These are phyloP conservation scores for Heliothis virescens DNA, from an alignment of 1,140 invertebrate genomes.

Conservation along the genomic window DNA sequence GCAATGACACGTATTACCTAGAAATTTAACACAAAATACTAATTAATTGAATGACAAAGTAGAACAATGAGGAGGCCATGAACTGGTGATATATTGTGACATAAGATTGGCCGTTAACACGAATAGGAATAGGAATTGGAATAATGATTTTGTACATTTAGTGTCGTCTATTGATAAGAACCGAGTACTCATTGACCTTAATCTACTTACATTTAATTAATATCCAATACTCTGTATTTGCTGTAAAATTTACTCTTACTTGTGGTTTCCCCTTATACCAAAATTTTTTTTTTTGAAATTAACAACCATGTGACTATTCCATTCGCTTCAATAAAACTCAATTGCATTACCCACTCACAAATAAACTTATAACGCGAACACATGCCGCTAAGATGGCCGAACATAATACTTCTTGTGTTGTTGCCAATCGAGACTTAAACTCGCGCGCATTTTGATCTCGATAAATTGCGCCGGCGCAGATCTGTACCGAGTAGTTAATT, in stretches of 20 bases:
- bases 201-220: neutral
- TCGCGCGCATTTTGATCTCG: conserved; percentile 52
- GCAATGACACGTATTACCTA: conserved; percentile 43
- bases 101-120: neutral
- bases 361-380: conserved; percentile 40
- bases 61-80: conserved; percentile 7
- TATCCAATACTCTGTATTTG: neutral
- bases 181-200: neutral
- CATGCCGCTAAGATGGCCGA: conserved; percentile 45
- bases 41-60: conserved; percentile 40
- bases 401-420: conserved; percentile 53
- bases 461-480: conserved; percentile 53
- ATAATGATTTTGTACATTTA: neutral
- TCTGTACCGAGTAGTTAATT: conserved; percentile 59
- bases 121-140: conserved; percentile 9
- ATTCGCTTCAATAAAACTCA: conserved; percentile 8
- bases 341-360: conserved; percentile 37
- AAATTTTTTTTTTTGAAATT: neutral
- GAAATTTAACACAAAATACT: conserved; percentile 34
- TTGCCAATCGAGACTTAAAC: conserved; percentile 56
- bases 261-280: neutral
- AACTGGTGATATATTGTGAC: conserved; percentile 22
- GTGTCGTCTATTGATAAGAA: neutral
- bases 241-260: too few relatives aligned
- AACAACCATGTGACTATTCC: neutral